phyloP scores from a whole-genome alignment of 2,888 invertebrate genomes.

The Thera britannica region DNA sequence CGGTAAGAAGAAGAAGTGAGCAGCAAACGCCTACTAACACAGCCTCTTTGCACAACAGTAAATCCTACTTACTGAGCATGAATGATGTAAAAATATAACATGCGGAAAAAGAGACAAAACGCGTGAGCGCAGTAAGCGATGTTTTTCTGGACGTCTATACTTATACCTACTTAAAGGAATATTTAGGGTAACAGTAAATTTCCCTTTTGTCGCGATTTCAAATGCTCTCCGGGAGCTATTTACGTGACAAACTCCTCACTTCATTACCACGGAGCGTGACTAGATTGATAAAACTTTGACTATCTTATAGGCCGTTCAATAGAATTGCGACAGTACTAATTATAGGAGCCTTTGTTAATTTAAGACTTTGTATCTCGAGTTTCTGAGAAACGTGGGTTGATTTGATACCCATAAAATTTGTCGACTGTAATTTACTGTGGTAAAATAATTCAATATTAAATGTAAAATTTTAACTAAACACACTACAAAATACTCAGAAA shows the following conservation, averaged over 20 bases:
- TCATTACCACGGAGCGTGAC: slow-evolving; percentile 73
- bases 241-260: slow-evolving; percentile 76
- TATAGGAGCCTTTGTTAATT: slow-evolving; percentile 11
- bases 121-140: not conserved
- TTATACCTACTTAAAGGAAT: slow-evolving; percentile 49
- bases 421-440: too few relatives aligned
- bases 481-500: too few relatives aligned
- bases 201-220: slow-evolving; percentile 74
- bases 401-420: too few relatives aligned
- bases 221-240: slow-evolving; percentile 68
- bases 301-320: slow-evolving; percentile 52
- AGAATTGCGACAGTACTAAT: slow-evolving; percentile 49
- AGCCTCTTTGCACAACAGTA: too few relatives aligned
- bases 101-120: not conserved
- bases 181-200: slow-evolving; percentile 71
- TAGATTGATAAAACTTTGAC: slow-evolving; percentile 66
- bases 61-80: too few relatives aligned
- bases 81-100: too few relatives aligned
- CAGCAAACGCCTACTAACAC: too few relatives aligned
- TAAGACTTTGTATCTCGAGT: slow-evolving; percentile 6
- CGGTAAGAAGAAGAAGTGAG: too few relatives aligned
- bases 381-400: not conserved
- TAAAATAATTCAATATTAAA: too few relatives aligned
- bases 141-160: not conserved
- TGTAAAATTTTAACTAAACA: too few relatives aligned